Conservation (phyloP, 2,797 vertebrate species). For the Xenentodon cancila region DNA sequence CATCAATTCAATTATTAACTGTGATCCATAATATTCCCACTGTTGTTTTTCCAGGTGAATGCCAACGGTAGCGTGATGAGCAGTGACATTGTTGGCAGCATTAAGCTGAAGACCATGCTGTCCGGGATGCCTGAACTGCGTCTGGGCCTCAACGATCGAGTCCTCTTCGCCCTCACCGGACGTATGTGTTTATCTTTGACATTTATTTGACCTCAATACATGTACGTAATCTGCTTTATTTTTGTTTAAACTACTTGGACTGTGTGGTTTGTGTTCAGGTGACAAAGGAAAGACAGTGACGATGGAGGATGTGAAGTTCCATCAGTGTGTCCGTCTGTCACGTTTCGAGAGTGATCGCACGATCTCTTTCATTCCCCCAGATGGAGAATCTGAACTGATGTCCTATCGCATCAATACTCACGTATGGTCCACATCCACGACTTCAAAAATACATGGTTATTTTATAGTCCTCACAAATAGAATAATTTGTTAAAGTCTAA, state of each 20-base stretch:
- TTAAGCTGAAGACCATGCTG: slow-evolving; percentile 93
- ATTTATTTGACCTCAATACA: neutral
- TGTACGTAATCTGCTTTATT: neutral
- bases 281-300: slow-evolving; percentile 91
- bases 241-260: neutral
- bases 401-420: slow-evolving; percentile 94
- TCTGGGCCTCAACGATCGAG: slow-evolving; percentile 91
- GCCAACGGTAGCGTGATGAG: slow-evolving; percentile 91
- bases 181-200: slow-evolving; percentile 73
- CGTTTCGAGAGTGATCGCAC: slow-evolving; percentile 93
- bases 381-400: slow-evolving; percentile 95
- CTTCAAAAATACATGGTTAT: no score
- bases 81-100: slow-evolving; percentile 93
- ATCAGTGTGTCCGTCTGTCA: slow-evolving; percentile 93
- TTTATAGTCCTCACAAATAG: no score
- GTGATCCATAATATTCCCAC: neutral
- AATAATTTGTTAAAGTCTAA: no score
- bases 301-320: slow-evolving; percentile 96
- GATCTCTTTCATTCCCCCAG: slow-evolving; percentile 94
- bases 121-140: slow-evolving; percentile 95
- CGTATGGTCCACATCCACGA: slow-evolving; percentile 70
- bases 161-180: slow-evolving; percentile 92
- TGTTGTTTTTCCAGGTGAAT: slow-evolving; percentile 83
- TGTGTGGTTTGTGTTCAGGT: slow-evolving; percentile 71
- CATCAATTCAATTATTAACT: neutral